Conservation (phyloP, 2,113 vertebrate species). For the Amphilophus citrinellus region DNA sequence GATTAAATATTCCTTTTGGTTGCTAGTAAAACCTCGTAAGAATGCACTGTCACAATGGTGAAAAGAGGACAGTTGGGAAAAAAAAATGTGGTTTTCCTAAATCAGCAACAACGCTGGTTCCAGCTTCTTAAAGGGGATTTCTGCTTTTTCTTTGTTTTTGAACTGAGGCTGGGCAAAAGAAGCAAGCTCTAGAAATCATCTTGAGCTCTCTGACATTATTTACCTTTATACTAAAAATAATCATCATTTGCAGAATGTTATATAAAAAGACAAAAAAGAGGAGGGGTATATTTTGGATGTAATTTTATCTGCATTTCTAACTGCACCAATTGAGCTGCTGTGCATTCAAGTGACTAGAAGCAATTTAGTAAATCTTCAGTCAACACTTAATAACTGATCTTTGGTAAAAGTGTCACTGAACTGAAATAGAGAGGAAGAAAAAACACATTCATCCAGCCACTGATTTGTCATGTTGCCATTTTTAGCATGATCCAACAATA, state of each 20-base stretch:
- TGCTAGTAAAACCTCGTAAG: background rate
- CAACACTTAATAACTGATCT: background rate
- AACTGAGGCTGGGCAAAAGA: background rate
- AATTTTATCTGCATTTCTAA: background rate
- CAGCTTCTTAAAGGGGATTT: background rate
- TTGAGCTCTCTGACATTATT: background rate
- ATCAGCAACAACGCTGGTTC: background rate
- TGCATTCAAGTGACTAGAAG: background rate
- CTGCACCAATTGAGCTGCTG: background rate
- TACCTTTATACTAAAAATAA: background rate
- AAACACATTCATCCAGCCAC: background rate
- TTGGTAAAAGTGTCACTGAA: background rate
- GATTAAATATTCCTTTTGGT: background rate
- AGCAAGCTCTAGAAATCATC: background rate
- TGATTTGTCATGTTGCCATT: conserved; percentile 19
- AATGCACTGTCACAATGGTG: background rate
- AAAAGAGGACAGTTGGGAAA: background rate
- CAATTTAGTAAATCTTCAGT: background rate
- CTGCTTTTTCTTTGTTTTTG: background rate
- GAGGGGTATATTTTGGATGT: background rate
- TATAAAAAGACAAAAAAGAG: background rate
- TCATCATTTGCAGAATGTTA: background rate
- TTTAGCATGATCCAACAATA: conserved; percentile 2
- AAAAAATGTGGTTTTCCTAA: background rate
- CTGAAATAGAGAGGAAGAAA: background rate